Evolutionary conservation across 1,140 invertebrate genomes (phyloP), one percentile per base, ranked within the genome.

Genomic region (Calosoma granatense): DNA sequence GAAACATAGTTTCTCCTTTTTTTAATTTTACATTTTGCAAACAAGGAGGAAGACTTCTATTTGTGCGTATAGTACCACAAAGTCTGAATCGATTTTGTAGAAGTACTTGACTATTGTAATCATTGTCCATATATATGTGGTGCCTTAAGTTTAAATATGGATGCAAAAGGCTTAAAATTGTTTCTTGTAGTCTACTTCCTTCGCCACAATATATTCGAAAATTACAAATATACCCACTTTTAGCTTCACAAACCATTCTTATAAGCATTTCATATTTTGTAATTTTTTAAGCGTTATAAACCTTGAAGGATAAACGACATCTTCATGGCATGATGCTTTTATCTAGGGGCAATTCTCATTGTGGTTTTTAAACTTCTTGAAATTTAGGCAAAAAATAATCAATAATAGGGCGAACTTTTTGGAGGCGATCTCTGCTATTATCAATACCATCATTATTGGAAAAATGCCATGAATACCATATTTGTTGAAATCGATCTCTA

Each of bases 251-350:
- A 39, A 60, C 60, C 57, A 62, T 62, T 59, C 63, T 57, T 20
- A 63, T 57, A 36, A 65, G 52, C 54, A 65, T 59, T 15, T 62
- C 60, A 55, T 65, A 63, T 59, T 62, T 65, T 6, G 53, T 57
- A 58, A 63, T 60, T 63, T 65, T 65, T 22, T 23, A 56, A 19
- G 60, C 53, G 59, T 62, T 63, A 47, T 64, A 64, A 54, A 54
- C 55, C 58, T 57, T 63, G 55, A 62, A 61, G n/a, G 47, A 56
- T 47, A 63, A 26, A 15, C 60, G 60, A 23, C 61, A 59, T 22
- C 59, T 41, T 58, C 61, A 61, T 51, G 54, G 57, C 23, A 65
- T 62, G 43, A 61, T 61, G 20, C 61, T 56, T 52, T 65, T 61
- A 58, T 63, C 58, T 51, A 65, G 36, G 30, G 51, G 58, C 57